A percentile compares a stretch with the other conserved stretches of the same genome.
Evolutionary conservation across 1,140 invertebrate species (phyloP).

Genomic region (Lanistes nyassanus): DNA sequence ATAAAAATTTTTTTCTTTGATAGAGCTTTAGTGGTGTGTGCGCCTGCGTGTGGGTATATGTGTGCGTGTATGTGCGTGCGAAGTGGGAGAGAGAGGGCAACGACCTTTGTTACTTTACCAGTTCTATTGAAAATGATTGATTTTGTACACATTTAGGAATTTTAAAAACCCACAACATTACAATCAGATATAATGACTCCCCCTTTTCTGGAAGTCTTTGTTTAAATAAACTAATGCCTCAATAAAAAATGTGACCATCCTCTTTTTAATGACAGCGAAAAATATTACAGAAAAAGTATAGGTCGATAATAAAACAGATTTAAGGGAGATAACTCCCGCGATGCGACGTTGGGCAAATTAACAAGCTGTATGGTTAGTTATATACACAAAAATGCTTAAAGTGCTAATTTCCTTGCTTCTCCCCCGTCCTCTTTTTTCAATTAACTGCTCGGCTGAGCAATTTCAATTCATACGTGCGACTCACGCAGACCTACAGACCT

Average conservation of each 20-base stretch:
- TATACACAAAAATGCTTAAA: not conserved
- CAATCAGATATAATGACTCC: not conserved
- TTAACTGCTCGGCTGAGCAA: not conserved
- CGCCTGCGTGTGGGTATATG: not conserved
- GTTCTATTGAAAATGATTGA: not conserved
- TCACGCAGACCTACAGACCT: not conserved
- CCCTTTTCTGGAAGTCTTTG: not conserved
- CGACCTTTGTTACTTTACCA: not conserved
- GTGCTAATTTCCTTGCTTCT: not conserved
- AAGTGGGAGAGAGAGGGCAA: not conserved
- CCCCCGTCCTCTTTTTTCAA: not conserved
- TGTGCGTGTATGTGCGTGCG: constrained; percentile 1
- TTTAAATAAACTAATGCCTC: not conserved
- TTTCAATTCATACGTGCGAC: constrained; percentile 1
- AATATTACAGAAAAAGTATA: not conserved
- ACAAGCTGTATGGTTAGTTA: too few species aligned
- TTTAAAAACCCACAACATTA: constrained; percentile 3
- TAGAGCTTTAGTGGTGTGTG: too few species aligned
- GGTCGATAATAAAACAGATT: not conserved
- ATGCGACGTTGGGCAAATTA: not conserved
- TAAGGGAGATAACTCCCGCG: not conserved
- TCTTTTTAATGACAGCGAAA: not conserved
- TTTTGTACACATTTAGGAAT: not conserved
- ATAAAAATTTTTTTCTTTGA: too few species aligned
- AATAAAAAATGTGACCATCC: not conserved